Evolutionary conservation across 1,140 invertebrate genomes (phyloP).

Genomic region (Drosophila tani): DNA sequence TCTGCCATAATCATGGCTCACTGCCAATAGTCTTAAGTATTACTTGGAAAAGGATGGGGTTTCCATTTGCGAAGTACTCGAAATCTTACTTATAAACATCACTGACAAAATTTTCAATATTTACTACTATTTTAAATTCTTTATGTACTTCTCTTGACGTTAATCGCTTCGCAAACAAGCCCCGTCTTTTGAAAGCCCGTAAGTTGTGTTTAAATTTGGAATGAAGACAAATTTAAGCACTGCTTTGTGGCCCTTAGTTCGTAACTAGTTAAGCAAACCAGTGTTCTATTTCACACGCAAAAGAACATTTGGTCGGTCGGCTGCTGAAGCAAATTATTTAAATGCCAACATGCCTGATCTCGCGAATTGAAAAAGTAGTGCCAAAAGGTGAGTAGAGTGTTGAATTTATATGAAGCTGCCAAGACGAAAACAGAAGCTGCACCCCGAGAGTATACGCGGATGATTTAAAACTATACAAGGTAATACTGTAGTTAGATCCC

Average conservation of each 20-base stretch:
- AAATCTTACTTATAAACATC: neutral
- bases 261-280: constrained; percentile 27
- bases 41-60: constrained; percentile 6
- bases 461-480: constrained; percentile 25
- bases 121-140: neutral
- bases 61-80: constrained; percentile 37
- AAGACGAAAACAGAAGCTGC: neutral
- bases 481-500: constrained; percentile 14
- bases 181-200: constrained; percentile 7
- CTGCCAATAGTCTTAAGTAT: constrained; percentile 35
- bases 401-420: constrained; percentile 13
- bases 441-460: neutral
- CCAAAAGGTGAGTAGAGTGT: constrained; percentile 69
- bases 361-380: constrained; percentile 42
- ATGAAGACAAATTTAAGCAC: constrained; percentile 52
- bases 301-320: constrained; percentile 59
- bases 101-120: neutral
- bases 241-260: constrained; percentile 26
- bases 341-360: constrained; percentile 32
- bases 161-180: constrained; percentile 19
- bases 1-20: constrained; percentile 16
- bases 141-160: neutral
- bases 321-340: constrained; percentile 17
- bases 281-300: constrained; percentile 57
- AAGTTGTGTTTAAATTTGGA: constrained; percentile 52